Percentiles rank a stretch among this genome's conserved stretches.
Evolutionary conservation across 1,140 invertebrate species (phyloP).

Genomic region (Prorops nasuta): DNA sequence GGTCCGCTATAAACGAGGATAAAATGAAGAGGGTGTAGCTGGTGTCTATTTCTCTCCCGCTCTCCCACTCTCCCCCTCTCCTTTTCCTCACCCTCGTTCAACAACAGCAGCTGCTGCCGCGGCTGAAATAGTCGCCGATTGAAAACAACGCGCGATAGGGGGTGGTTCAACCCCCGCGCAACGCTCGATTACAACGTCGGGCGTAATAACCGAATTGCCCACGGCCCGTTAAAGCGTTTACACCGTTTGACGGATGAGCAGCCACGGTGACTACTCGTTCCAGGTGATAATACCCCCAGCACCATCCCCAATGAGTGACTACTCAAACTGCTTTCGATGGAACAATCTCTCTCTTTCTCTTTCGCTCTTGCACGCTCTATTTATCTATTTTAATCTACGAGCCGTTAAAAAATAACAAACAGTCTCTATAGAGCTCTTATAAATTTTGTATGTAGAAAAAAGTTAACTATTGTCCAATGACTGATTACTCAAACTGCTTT

Average conservation of each 20-base stretch:
- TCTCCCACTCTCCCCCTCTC: no score
- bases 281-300: constrained; percentile 14
- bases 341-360: background rate
- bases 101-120: no score
- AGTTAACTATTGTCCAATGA: no score
- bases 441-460: no score
- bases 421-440: no score
- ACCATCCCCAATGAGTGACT: no score
- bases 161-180: constrained; percentile 21
- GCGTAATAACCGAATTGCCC: constrained; percentile 43
- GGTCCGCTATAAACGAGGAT: constrained; percentile 40
- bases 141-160: constrained; percentile 30
- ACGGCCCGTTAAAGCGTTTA: constrained; percentile 41
- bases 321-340: background rate
- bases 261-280: constrained; percentile 30
- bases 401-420: no score
- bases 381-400: constrained; percentile 31
- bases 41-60: no score
- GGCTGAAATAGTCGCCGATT: constrained; percentile 36
- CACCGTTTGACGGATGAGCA: constrained; percentile 41
- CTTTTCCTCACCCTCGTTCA: no score
- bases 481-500: no score
- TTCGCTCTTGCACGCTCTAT: background rate
- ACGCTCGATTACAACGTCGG: constrained; percentile 37
- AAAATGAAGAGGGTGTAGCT: constrained; percentile 29